phyloP scores from a whole-genome alignment of 1,140 invertebrate species.

The Bacillus rossius region DNA sequence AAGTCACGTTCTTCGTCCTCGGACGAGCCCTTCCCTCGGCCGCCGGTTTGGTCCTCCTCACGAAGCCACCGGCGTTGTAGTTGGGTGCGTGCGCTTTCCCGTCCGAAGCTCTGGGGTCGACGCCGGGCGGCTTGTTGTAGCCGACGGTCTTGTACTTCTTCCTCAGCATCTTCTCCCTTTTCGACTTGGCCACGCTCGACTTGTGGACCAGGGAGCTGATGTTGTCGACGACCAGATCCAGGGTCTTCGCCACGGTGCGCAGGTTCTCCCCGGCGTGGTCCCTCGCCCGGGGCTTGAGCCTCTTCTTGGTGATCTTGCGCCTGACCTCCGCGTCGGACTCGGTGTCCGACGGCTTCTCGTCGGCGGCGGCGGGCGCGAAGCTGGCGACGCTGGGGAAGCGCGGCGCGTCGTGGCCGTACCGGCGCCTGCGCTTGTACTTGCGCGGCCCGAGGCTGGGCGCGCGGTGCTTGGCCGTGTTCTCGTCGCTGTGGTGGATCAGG shows the following conservation, averaged over 20 bases:
- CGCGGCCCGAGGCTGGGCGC: conserved; percentile 62
- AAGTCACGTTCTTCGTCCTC: conserved; percentile 27
- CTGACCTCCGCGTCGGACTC: conserved; percentile 46
- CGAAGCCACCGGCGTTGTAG: conserved; percentile 41
- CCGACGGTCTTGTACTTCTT: conserved; percentile 24
- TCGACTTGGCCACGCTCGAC: conserved; percentile 39
- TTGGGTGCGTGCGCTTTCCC: conserved; percentile 49
- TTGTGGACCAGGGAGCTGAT: conserved; percentile 46
- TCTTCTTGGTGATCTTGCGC: conserved; percentile 37
- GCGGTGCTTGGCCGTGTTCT: conserved; percentile 70
- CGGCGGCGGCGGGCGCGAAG: conserved; percentile 21
- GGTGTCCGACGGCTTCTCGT: conserved; percentile 32
- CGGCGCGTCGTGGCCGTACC: conserved; percentile 57
- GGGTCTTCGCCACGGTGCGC: conserved; percentile 45
- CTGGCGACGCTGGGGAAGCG: conserved; percentile 22
- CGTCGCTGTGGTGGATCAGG: conserved; percentile 74
- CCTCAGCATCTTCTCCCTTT: conserved; percentile 21
- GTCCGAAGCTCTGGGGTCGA: conserved; percentile 32
- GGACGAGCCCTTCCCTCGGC: conserved; percentile 7
- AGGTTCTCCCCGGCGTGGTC: conserved; percentile 29
- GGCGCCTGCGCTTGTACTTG: conserved; percentile 72
- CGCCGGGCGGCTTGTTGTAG: conserved; percentile 21
- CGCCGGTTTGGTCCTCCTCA: conserved; percentile 18
- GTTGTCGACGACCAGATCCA: conserved; percentile 49
- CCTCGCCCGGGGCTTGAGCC: conserved; percentile 12